These are phyloP conservation scores for Petrocephalus schoutedeni DNA, from an alignment of 2,797 vertebrate species.

Conservation along the genomic window DNA sequence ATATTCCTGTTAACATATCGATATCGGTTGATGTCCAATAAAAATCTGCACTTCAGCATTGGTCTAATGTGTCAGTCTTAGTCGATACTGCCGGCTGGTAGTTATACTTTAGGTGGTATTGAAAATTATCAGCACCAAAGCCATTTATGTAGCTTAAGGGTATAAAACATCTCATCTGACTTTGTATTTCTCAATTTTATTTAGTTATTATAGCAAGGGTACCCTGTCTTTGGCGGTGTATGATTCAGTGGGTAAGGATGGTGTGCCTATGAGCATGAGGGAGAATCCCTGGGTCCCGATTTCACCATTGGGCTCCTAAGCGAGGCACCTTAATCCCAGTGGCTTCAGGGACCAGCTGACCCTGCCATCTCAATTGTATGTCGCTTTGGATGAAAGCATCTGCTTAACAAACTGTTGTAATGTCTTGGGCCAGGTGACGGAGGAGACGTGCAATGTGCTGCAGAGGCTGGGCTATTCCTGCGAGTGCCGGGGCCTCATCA, in stretches of 20 bases:
- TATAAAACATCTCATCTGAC: neutral
- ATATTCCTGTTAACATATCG: neutral
- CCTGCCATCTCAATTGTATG: neutral
- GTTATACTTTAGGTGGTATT: neutral
- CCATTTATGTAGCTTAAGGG: neutral
- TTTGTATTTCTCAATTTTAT: neutral
- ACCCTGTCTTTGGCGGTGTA: neutral
- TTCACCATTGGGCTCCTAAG: neutral
- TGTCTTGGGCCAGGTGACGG: slow-evolving; percentile 73
- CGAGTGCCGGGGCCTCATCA: slow-evolving; percentile 89
- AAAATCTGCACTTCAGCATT: neutral
- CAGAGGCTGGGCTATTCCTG: slow-evolving; percentile 84
- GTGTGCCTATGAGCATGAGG: neutral
- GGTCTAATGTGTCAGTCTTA: neutral
- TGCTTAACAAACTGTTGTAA: neutral
- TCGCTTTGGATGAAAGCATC: neutral
- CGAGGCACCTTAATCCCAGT: neutral
- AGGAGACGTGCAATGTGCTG: slow-evolving; percentile 81
- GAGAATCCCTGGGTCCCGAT: neutral
- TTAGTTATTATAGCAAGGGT: neutral
- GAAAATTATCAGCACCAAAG: neutral
- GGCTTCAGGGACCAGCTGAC: neutral
- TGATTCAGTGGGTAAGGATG: neutral
- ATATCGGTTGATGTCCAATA: neutral
- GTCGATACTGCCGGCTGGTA: neutral